Percentiles rank a stretch among this genome's conserved stretches.
phyloP scores from a whole-genome alignment of 1,140 invertebrate species.

The Geopemphigus sp. region DNA sequence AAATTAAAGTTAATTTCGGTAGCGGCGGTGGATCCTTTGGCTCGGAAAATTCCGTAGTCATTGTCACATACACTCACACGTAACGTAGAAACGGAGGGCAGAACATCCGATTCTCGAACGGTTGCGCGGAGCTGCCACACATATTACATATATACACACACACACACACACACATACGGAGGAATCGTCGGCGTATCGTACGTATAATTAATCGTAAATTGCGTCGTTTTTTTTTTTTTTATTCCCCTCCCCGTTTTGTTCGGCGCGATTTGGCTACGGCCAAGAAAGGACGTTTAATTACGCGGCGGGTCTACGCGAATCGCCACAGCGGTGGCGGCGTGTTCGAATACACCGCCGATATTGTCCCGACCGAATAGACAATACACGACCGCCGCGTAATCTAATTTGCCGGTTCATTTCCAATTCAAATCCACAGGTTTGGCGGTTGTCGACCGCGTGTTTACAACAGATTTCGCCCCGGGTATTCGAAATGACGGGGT shows the following conservation, averaged over 20 bases:
- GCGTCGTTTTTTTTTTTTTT: not conserved
- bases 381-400: constrained; percentile 1
- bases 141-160: too few species aligned
- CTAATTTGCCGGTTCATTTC: constrained; percentile 17
- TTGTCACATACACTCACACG: constrained; percentile 41
- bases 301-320: not conserved
- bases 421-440: constrained; percentile 34
- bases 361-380: not conserved
- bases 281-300: not conserved
- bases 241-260: not conserved
- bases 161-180: not conserved
- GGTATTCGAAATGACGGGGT: not conserved
- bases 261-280: not conserved
- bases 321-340: not conserved
- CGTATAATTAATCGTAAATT: constrained; percentile 35
- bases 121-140: not conserved
- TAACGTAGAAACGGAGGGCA: not conserved
- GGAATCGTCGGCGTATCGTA: not conserved
- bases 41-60: constrained; percentile 43
- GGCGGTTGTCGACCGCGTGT: not conserved
- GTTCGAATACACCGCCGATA: constrained; percentile 25
- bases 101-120: not conserved
- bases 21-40: constrained; percentile 21
- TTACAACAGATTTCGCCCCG: not conserved
- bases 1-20: constrained; percentile 49